Conservation (phyloP, 2,888 invertebrate genomes). For the Volucella zonaria region DNA sequence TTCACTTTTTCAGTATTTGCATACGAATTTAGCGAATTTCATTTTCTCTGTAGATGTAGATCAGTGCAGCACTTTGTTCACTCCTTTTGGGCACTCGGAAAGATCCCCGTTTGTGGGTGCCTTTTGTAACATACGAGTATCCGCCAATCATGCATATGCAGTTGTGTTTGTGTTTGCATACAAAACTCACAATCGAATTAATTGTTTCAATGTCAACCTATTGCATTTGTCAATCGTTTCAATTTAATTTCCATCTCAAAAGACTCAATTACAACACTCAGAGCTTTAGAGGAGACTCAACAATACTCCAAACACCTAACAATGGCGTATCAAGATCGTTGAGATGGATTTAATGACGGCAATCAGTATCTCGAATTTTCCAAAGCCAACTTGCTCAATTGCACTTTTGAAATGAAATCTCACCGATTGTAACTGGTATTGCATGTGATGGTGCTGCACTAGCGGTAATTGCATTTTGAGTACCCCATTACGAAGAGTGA, state of each 20-base stretch:
- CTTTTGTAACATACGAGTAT: too few species aligned
- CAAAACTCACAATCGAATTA: slow-evolving; percentile 39
- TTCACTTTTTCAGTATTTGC: slow-evolving; percentile 26
- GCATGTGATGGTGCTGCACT: background rate
- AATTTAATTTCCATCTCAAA: slow-evolving; percentile 26
- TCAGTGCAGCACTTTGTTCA: background rate
- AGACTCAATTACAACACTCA: slow-evolving; percentile 39
- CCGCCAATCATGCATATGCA: too few species aligned
- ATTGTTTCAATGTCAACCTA: slow-evolving; percentile 60
- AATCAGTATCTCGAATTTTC: slow-evolving; percentile 14
- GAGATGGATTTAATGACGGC: slow-evolving; percentile 7
- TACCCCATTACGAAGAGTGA: background rate
- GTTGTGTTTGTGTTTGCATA: background rate
- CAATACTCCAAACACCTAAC: background rate
- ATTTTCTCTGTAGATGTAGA: background rate
- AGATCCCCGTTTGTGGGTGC: too few species aligned
- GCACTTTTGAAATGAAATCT: slow-evolving; percentile 30
- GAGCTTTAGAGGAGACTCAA: background rate
- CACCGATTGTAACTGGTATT: too few species aligned
- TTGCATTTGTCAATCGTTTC: slow-evolving; percentile 52
- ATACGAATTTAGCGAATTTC: slow-evolving; percentile 18
- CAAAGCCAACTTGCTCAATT: slow-evolving; percentile 31
- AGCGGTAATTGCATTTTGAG: background rate
- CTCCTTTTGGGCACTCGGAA: background rate
- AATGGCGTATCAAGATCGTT: background rate